These are phyloP conservation scores for Aulostomus chinensis DNA, from an alignment of 2,797 vertebrate species.

Conservation along the genomic window DNA sequence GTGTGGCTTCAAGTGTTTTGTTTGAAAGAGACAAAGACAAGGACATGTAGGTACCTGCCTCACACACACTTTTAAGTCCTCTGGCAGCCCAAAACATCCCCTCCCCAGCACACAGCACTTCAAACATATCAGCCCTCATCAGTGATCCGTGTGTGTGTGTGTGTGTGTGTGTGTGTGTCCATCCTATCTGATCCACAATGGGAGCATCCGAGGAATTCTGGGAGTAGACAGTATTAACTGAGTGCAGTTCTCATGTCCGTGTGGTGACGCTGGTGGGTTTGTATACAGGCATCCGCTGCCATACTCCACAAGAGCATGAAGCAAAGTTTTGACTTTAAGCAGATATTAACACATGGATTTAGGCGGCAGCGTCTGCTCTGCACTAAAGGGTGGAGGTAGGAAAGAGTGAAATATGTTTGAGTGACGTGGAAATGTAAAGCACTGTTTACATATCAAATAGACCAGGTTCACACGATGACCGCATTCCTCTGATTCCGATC, in stretches of 20 bases:
- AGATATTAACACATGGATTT: slow-evolving; percentile 13
- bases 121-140: slow-evolving; percentile 41
- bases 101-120: slow-evolving; percentile 35
- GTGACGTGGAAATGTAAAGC: no score
- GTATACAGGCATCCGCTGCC: no score
- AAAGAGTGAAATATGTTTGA: no score
- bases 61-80: slow-evolving; percentile 12
- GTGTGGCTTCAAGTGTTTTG: slow-evolving; percentile 34
- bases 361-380: slow-evolving; percentile 18
- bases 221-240: background rate
- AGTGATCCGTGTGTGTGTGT: slow-evolving; percentile 11
- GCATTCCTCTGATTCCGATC: no score
- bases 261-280: no score
- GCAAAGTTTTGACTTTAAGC: slow-evolving; percentile 24
- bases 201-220: slow-evolving; percentile 38
- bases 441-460: no score
- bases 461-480: no score
- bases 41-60: slow-evolving; percentile 65
- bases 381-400: background rate
- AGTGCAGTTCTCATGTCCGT: no score
- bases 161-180: background rate
- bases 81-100: slow-evolving; percentile 53
- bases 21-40: slow-evolving; percentile 31
- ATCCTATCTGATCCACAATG: slow-evolving; percentile 26
- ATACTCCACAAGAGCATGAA: no score